A percentile compares a stretch with the other conserved stretches of the same genome.
Evolutionary conservation across 1,140 invertebrate genomes (phyloP).

Genomic region (Drosophila nigromelanica): DNA sequence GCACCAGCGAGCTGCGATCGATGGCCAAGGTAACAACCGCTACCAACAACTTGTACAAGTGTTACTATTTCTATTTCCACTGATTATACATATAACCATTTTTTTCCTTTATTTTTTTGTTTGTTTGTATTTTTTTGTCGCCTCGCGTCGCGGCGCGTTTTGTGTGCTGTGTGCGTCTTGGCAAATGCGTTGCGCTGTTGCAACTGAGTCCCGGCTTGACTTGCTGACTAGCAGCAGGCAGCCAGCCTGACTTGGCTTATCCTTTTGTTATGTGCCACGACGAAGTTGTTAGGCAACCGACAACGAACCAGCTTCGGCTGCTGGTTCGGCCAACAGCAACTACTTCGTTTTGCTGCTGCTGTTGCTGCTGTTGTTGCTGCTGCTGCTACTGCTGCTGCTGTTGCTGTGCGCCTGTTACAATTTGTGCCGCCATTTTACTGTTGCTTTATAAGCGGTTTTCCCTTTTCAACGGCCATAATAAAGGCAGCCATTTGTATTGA

Average conservation of each 20-base stretch:
- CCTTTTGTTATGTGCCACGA: constrained; percentile 68
- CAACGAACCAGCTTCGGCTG: constrained; percentile 46
- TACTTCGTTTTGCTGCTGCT: constrained; percentile 3
- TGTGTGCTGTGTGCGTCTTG: constrained; percentile 54
- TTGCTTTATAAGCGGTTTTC: constrained; percentile 49
- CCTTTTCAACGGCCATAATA: constrained; percentile 48
- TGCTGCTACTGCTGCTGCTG: constrained; percentile 28
- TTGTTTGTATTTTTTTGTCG: no score
- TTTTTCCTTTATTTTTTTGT: not conserved
- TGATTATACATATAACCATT: not conserved
- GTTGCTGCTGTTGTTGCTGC: not conserved
- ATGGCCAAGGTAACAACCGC: constrained; percentile 62
- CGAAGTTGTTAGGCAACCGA: constrained; percentile 74
- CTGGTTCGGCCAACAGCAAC: constrained; percentile 14
- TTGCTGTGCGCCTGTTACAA: constrained; percentile 62
- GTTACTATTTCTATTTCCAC: constrained; percentile 36
- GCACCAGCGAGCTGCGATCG: constrained; percentile 47
- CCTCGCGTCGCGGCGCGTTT: constrained; percentile 42
- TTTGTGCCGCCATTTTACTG: constrained; percentile 73
- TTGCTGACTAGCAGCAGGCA: constrained; percentile 38
- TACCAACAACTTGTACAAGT: constrained; percentile 23
- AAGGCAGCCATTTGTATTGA: constrained; percentile 71
- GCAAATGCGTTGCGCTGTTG: constrained; percentile 73
- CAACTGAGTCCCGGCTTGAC: constrained; percentile 77
- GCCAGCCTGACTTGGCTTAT: constrained; percentile 66